These are phyloP conservation scores for Polypedilum pembai DNA, from an alignment of 1,140 invertebrate genomes.

Conservation along the genomic window DNA sequence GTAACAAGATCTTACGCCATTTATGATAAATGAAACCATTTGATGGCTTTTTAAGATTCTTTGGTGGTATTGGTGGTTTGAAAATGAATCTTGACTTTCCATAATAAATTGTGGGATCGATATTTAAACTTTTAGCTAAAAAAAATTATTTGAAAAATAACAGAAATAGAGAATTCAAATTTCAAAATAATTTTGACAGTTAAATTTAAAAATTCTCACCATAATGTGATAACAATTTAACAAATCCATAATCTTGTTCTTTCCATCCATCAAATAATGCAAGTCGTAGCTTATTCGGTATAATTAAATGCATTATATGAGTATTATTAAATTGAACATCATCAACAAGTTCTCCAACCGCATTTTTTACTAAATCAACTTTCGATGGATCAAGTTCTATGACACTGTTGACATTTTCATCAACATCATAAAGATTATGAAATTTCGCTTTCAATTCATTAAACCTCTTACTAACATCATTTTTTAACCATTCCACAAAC, in stretches of 20 bases:
- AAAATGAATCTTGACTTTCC: slow-evolving; percentile 39
- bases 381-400: slow-evolving; percentile 37
- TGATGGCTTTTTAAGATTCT: slow-evolving; percentile 35
- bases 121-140: not conserved
- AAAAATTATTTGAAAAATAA: slow-evolving; percentile 36
- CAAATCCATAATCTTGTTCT: slow-evolving; percentile 35
- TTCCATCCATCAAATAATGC: slow-evolving; percentile 40
- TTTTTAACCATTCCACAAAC: slow-evolving; percentile 41
- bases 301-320: slow-evolving; percentile 37
- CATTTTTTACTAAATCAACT: not conserved
- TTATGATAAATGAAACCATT: slow-evolving; percentile 11
- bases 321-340: slow-evolving; percentile 31
- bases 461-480: slow-evolving; percentile 36
- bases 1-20: no score
- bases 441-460: slow-evolving; percentile 37
- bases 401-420: slow-evolving; percentile 33
- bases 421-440: slow-evolving; percentile 34
- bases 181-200: no score
- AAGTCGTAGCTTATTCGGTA: slow-evolving; percentile 38
- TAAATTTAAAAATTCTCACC: slow-evolving; percentile 33
- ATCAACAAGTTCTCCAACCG: not conserved
- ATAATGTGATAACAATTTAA: slow-evolving; percentile 37
- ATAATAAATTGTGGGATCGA: not conserved
- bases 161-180: slow-evolving; percentile 30
- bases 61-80: slow-evolving; percentile 39